Evolutionary conservation across 2,113 vertebrate species (phyloP), one percentile per base, ranked within the genome.

Genomic region (Ciconia stormi): DNA sequence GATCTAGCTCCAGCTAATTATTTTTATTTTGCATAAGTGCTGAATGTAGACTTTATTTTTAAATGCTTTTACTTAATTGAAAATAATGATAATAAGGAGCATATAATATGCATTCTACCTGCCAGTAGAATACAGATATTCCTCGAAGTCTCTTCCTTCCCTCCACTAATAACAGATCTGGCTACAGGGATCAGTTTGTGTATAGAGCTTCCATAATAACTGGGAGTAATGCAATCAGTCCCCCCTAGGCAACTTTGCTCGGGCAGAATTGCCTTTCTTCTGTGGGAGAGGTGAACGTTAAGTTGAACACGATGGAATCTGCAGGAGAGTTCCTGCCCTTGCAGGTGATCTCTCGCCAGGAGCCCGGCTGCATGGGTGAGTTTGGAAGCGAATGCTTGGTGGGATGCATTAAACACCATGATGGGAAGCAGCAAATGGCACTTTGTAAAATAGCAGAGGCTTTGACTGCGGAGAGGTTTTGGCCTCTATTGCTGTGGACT

Each of bases 351-450:
- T 26, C 50, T 25, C 3, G 0, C 7, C 1, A 4, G 30, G 20
- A 20, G 18, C 38, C 32, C 0, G 2, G 15, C 50, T 13, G 32
- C 1, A 0, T 4, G 36, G 46, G 4, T n/a, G 32, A 21, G 5
- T 27, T 10, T 3, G 42, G 63, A 19, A 50, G 42, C 7, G 1
- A 23, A 22, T 16, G 13, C 40, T 11, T 3, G 1, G 27, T 29
- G 87, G 58, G 52, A 6, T 14, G 50, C 8, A 0, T 7, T 36
- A 46, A 14, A 23, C 16, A 10, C 7, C 40, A 34, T 1, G 25
- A 4, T 46, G 67, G 52, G 55, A 3, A 44, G 36, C 25, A 32
- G 73, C 56, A 56, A 9, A 22, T 23, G 30, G 19, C 11, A 2
- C 26, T 30, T 12, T 6, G 13, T 25, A 3, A 32, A 46, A 15